Evolutionary conservation across 2,888 invertebrate species (phyloP).

Genomic region (Sialis lutaria): DNA sequence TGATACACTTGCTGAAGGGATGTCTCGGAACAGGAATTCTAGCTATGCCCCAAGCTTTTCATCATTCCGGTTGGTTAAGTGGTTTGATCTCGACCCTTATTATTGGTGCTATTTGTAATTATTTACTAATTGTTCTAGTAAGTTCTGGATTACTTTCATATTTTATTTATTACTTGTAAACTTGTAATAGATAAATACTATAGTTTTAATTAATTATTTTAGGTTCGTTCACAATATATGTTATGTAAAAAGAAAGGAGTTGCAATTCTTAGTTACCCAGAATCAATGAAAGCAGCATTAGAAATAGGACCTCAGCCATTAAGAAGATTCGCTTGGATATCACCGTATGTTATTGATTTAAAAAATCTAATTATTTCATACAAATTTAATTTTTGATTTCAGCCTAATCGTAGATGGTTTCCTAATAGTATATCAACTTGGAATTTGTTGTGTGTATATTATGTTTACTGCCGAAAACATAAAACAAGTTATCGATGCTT

Average conservation of each 20-base stretch:
- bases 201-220: conserved; percentile 7
- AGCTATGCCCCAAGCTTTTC: conserved; percentile 87
- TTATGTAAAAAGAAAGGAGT: conserved; percentile 46
- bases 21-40: conserved; percentile 86
- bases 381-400: conserved; percentile 14
- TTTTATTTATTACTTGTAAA: background rate
- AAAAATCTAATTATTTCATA: background rate
- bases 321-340: conserved; percentile 33
- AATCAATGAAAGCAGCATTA: conserved; percentile 64
- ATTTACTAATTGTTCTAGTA: conserved; percentile 76
- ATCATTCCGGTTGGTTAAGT: conserved; percentile 63
- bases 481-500: conserved; percentile 27
- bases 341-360: conserved; percentile 21
- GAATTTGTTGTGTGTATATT: conserved; percentile 76
- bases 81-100: conserved; percentile 61
- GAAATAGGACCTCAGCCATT: conserved; percentile 51
- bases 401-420: conserved; percentile 44
- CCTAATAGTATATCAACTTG: conserved; percentile 67
- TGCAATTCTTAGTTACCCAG: conserved; percentile 68
- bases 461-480: conserved; percentile 59
- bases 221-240: conserved; percentile 37
- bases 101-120: conserved; percentile 65
- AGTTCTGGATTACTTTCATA: conserved; percentile 16
- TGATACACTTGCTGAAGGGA: conserved; percentile 77
- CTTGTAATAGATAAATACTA: background rate